Evolutionary conservation across 1,140 invertebrate genomes (phyloP).

Genomic region (Globodera ellingtonae): DNA sequence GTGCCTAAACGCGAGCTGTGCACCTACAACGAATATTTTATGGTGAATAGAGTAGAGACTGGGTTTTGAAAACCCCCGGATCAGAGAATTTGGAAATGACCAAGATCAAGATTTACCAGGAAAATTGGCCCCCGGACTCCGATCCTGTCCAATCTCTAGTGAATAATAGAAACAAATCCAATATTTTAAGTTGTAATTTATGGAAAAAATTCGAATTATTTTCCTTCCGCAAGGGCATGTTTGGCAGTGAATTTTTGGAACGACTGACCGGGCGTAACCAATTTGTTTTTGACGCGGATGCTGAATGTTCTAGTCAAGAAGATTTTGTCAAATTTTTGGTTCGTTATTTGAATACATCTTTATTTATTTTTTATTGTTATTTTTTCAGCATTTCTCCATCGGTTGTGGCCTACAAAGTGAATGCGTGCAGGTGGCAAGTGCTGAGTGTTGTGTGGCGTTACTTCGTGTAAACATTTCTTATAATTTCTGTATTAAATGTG

Average conservation of each 20-base stretch:
- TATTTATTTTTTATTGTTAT: background rate
- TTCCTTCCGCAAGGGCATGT: constrained; percentile 28
- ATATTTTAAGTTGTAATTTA: background rate
- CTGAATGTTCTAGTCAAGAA: constrained; percentile 19
- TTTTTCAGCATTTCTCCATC: constrained; percentile 28
- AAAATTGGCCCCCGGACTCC: no score
- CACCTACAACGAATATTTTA: constrained; percentile 28
- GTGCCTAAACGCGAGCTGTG: constrained; percentile 33
- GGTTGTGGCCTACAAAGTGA: constrained; percentile 26
- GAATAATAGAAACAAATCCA: constrained; percentile 5
- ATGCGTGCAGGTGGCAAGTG: constrained; percentile 17
- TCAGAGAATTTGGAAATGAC: no score
- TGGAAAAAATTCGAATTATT: constrained; percentile 5
- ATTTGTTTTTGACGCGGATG: constrained; percentile 25
- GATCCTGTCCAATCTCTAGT: no score
- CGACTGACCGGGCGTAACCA: constrained; percentile 8
- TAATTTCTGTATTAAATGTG: no score
- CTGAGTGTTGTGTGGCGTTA: constrained; percentile 15
- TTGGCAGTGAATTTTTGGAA: constrained; percentile 31
- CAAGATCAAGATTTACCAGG: no score
- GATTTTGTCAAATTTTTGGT: constrained; percentile 36
- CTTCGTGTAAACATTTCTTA: constrained; percentile 17
- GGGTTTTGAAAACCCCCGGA: no score
- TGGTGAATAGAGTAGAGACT: background rate
- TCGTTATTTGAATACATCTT: background rate